phyloP scores from a whole-genome alignment of 2,797 vertebrate species.

The Halcyon smyrnensis region DNA sequence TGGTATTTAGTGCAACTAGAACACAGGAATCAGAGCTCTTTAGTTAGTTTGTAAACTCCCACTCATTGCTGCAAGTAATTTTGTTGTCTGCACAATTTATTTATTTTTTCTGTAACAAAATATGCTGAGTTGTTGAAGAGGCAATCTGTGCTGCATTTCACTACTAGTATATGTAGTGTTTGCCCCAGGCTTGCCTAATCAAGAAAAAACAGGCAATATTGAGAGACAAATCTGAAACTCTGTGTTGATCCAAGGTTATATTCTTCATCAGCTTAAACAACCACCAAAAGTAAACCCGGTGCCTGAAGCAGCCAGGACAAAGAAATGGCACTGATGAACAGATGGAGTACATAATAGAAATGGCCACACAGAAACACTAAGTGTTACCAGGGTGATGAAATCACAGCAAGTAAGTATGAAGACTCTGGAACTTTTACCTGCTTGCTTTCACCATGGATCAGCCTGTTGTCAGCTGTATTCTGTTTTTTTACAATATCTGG shows the following conservation, averaged over 20 bases:
- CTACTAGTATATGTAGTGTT: background rate
- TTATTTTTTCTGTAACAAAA: slow-evolving; percentile 26
- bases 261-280: background rate
- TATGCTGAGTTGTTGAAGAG: background rate
- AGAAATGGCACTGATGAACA: background rate
- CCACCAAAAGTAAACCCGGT: background rate
- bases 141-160: background rate
- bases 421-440: background rate
- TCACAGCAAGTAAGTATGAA: background rate
- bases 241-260: background rate
- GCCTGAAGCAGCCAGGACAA: background rate
- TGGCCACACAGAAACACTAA: background rate
- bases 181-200: background rate
- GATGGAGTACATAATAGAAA: background rate
- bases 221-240: background rate
- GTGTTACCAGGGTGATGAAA: background rate
- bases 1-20: background rate
- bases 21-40: slow-evolving; percentile 24
- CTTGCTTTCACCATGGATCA: background rate
- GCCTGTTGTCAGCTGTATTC: background rate
- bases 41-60: slow-evolving; percentile 13
- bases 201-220: background rate
- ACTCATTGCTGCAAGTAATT: slow-evolving; percentile 18
- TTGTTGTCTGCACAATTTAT: slow-evolving; percentile 14
- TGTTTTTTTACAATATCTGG: background rate